phyloP scores from a whole-genome alignment of 2,888 invertebrate species.

The Leucophenga montana region DNA sequence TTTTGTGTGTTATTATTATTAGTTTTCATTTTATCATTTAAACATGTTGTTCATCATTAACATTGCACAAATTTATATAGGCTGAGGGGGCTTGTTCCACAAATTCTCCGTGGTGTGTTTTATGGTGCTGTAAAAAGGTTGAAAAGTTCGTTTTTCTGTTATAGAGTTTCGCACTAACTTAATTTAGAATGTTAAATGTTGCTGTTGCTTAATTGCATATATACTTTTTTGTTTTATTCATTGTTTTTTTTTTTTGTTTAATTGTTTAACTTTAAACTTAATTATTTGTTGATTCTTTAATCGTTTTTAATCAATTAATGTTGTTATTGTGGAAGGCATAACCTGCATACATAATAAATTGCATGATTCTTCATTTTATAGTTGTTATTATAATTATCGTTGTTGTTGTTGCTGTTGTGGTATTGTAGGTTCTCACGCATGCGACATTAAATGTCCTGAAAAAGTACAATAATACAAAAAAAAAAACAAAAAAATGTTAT shows the following conservation, averaged over 20 bases:
- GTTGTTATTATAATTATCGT: slow-evolving; percentile 53
- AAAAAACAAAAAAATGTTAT: slow-evolving; percentile 20
- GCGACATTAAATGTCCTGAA: slow-evolving; percentile 71
- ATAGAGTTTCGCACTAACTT: slow-evolving; percentile 37
- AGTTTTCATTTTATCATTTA: slow-evolving; percentile 16
- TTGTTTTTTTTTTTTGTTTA: slow-evolving; percentile 38
- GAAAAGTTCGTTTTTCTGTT: slow-evolving; percentile 15
- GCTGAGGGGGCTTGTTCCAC: too few relatives aligned
- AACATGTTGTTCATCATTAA: slow-evolving; percentile 36
- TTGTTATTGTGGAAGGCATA: slow-evolving; percentile 48
- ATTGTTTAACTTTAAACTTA: slow-evolving; percentile 35
- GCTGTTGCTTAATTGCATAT: slow-evolving; percentile 48
- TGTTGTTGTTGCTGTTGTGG: slow-evolving; percentile 37
- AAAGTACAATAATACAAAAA: too few relatives aligned
- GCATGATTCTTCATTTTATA: slow-evolving; percentile 60
- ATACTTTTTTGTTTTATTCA: slow-evolving; percentile 39
- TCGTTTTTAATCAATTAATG: slow-evolving; percentile 29
- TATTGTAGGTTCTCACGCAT: slow-evolving; percentile 35
- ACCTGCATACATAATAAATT: slow-evolving; percentile 63
- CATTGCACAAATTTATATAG: slow-evolving; percentile 59
- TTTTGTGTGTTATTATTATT: slow-evolving; percentile 25
- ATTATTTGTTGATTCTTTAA: slow-evolving; percentile 28
- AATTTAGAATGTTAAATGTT: slow-evolving; percentile 63
- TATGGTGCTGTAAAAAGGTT: slow-evolving; percentile 5
- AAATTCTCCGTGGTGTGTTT: slow-evolving; percentile 25